Base-by-base conservation (phyloP, 23 tunicate species). In the Ascidia mentula region DNA sequence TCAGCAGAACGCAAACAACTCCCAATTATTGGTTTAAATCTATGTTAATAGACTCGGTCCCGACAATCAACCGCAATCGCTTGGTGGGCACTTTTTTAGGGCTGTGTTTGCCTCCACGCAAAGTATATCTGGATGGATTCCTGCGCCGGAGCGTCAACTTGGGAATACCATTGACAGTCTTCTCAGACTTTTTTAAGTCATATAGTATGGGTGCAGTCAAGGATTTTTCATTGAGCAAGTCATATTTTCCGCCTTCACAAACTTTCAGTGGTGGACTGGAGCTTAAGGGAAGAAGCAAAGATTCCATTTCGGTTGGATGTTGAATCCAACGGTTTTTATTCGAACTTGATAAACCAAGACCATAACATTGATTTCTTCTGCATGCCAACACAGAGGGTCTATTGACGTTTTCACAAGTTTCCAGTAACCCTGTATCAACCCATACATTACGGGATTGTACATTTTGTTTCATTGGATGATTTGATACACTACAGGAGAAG, bases 351-450 rank as follows among this genome's bases (percentile, higher is more conserved):
- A n/a, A n/a, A n/a, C n/a, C n/a, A n/a, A n/a, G n/a, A n/a, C n/a
- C n/a, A n/a, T n/a, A n/a, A 28, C 28, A 53, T 28, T 28, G 22
- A 53, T 28, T 53, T 26, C 24, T 26, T 3, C 65, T 9, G 13
- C 24, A 28, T 26, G 4, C 24, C 4, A 53, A 28, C 13, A 53
- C 13, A 3, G 13, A 53, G 22, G 28, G 22, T 53, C 13, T 9
- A 26, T 53, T 28, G 13, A 53, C 65, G 24, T 53, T 53, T 53
- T 26, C 24, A 28, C 65, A 53, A 9, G 28, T 53, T 53, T 53
- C 65, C 22, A 77, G 80, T 31, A 77, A 74, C 40, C 78, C 78
- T 37, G 34, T 45, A 17, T 77, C 80, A 31, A 30, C 33, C 80
- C 80, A 77, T 26, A 77, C 35, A 77, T 77, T 77, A 2, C 80